A percentile compares a stretch with the other conserved stretches of the same genome.
phyloP scores from a whole-genome alignment of 2,888 invertebrate species.

The Mayetiola destructor region DNA sequence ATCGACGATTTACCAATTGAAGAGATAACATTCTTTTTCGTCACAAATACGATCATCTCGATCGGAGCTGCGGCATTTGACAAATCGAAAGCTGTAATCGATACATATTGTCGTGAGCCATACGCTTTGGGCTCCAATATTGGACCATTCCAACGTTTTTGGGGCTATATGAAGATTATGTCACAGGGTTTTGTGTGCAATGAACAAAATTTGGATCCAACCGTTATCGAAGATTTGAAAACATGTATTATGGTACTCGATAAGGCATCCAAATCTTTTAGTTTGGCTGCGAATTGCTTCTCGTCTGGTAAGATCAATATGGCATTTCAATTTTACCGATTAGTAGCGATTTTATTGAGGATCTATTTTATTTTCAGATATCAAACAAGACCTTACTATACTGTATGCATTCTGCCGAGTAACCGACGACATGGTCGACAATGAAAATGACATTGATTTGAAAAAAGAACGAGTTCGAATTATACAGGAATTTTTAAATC shows the following conservation, averaged over 20 bases:
- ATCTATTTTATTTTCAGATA: background rate
- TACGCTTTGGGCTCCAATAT: background rate
- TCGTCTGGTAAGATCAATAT: constrained; percentile 12
- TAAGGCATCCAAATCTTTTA: constrained; percentile 13
- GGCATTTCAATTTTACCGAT: background rate
- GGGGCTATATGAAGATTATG: background rate
- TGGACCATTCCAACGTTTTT: background rate
- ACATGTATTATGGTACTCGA: constrained; percentile 2
- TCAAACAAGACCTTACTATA: constrained; percentile 13
- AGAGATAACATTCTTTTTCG: constrained; percentile 10
- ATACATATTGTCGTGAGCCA: constrained; percentile 5
- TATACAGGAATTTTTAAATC: constrained; percentile 6
- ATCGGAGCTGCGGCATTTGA: constrained; percentile 7
- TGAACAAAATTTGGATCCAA: constrained; percentile 1
- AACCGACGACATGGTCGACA: constrained; percentile 14
- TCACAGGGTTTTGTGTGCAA: background rate
- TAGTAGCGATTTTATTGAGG: background rate
- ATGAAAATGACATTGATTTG: constrained; percentile 6
- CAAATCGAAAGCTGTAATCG: constrained; percentile 8
- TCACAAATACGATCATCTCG: background rate
- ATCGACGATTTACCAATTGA: constrained; percentile 1
- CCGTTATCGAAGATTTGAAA: background rate
- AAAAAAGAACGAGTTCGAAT: background rate
- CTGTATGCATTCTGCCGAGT: constrained; percentile 13
- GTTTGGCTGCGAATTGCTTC: constrained; percentile 12